Conservation (phyloP, 1,140 invertebrate species). For the Papilio machaon region DNA sequence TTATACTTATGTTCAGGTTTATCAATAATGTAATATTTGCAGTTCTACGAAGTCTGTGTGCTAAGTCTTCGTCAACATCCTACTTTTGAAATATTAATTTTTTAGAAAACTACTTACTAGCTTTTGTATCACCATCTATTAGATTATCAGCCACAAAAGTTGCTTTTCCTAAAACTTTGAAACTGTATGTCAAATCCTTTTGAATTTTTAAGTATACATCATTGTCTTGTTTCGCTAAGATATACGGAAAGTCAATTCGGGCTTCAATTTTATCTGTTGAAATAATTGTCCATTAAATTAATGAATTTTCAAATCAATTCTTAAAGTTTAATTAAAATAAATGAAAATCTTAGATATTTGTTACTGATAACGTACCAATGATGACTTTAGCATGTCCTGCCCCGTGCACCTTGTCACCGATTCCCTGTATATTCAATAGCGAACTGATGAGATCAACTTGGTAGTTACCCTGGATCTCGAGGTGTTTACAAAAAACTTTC, state of each 20-base stretch:
- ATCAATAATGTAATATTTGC: too few species aligned
- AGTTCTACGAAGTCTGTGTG: too few species aligned
- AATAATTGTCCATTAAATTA: background rate
- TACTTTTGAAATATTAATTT: background rate
- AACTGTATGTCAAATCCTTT: constrained; percentile 52
- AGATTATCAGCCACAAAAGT: constrained; percentile 54
- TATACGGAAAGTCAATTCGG: constrained; percentile 52
- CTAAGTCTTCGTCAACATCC: background rate
- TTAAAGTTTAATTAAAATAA: too few species aligned
- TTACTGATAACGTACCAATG: constrained; percentile 47
- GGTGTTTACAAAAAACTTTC: constrained; percentile 49
- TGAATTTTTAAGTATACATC: constrained; percentile 57
- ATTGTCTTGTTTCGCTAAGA: constrained; percentile 48
- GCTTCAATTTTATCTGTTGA: constrained; percentile 60
- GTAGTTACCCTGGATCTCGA: constrained; percentile 52
- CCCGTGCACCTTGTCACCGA: constrained; percentile 43
- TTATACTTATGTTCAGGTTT: too few species aligned
- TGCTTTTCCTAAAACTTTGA: constrained; percentile 49
- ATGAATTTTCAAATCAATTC: too few species aligned
- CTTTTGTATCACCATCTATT: constrained; percentile 49
- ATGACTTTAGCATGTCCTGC: constrained; percentile 54
- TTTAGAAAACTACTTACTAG: constrained; percentile 52
- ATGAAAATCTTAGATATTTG: background rate
- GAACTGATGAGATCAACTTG: constrained; percentile 41
- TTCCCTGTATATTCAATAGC: constrained; percentile 46